Evolutionary conservation across 1,140 invertebrate genomes (phyloP).

Genomic region (Aphelenchoides fujianensis): DNA sequence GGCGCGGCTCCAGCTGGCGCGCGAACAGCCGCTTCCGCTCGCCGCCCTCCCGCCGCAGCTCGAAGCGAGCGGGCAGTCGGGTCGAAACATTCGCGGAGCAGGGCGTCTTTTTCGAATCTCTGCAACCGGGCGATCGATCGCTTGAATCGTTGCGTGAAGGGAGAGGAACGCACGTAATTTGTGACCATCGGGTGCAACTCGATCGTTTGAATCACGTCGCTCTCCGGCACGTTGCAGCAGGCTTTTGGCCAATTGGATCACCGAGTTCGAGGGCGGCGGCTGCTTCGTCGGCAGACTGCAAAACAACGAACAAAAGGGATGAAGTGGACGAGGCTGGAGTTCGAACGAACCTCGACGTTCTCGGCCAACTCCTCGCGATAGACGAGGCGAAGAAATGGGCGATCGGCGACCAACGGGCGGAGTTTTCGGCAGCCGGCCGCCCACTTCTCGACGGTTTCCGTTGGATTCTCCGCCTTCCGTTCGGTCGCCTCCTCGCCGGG

Average conservation of each 20-base stretch:
- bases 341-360: neutral
- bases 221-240: neutral
- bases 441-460: conserved; percentile 4
- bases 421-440: neutral
- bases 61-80: neutral
- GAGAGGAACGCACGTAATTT: neutral
- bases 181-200: neutral
- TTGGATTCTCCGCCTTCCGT: neutral
- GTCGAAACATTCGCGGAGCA: neutral
- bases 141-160: neutral
- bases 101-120: neutral
- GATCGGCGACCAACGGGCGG: neutral
- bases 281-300: neutral
- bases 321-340: neutral
- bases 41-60: neutral
- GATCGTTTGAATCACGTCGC: neutral
- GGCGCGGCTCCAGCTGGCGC: neutral
- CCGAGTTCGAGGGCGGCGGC: neutral
- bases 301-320: too few relatives aligned
- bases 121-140: neutral
- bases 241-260: neutral
- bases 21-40: neutral
- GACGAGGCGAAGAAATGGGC: neutral
- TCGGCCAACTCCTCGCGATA: neutral
- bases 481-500: neutral